Evolutionary conservation across 2,888 invertebrate genomes (phyloP).

Genomic region (Hypercompe scribonia): DNA sequence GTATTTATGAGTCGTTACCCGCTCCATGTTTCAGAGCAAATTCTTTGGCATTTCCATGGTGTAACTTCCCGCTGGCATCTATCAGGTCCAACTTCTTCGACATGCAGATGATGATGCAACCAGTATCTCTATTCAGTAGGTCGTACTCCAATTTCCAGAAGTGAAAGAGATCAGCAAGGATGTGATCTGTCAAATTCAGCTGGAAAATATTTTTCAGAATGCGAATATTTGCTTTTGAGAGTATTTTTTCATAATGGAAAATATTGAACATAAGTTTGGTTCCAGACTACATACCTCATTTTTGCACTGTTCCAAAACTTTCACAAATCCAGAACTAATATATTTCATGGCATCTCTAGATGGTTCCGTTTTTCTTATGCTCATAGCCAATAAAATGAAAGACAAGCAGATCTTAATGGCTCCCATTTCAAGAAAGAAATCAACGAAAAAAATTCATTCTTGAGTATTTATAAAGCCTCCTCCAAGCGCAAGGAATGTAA

Average conservation of each 20-base stretch:
- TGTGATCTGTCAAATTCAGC: slow-evolving; percentile 64
- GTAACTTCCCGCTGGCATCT: slow-evolving; percentile 59
- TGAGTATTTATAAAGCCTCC: slow-evolving; percentile 35
- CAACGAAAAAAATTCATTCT: neutral
- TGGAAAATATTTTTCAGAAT: slow-evolving; percentile 40
- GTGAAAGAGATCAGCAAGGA: slow-evolving; percentile 68
- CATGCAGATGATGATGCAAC: slow-evolving; percentile 71
- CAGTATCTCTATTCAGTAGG: slow-evolving; percentile 63
- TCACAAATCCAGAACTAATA: slow-evolving; percentile 68
- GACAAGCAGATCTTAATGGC: slow-evolving; percentile 16
- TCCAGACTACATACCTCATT: slow-evolving; percentile 58
- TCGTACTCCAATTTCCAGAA: slow-evolving; percentile 73
- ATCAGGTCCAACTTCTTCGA: slow-evolving; percentile 66
- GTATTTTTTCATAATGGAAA: neutral
- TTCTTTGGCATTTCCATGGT: slow-evolving; percentile 66
- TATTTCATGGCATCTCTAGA: slow-evolving; percentile 65
- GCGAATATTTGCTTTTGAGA: neutral
- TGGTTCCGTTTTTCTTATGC: slow-evolving; percentile 41
- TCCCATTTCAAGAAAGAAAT: slow-evolving; percentile 27
- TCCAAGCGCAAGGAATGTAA: neutral
- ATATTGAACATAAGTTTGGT: neutral
- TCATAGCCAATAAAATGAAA: slow-evolving; percentile 44
- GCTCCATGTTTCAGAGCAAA: slow-evolving; percentile 67
- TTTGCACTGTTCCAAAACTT: slow-evolving; percentile 68
- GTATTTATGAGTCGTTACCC: slow-evolving; percentile 50